Evolutionary conservation across 2,888 invertebrate genomes (phyloP).

Genomic region (Prosapia bicincta): DNA sequence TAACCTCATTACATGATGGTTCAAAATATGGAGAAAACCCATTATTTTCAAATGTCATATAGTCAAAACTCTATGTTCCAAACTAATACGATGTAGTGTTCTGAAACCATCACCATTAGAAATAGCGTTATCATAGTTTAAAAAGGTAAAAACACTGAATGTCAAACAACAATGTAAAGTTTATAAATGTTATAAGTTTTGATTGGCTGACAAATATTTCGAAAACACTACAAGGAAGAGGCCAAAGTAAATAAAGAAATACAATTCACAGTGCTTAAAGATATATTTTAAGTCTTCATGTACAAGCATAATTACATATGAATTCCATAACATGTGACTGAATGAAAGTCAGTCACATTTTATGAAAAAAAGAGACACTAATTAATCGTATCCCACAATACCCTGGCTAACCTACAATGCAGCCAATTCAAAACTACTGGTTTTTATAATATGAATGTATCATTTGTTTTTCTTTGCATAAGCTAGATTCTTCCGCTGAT

Average conservation of each 20-base stretch:
- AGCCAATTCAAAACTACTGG: constrained; percentile 33
- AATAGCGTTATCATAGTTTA: no score
- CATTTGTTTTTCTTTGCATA: constrained; percentile 29
- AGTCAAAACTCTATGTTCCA: no score
- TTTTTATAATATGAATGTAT: constrained; percentile 35
- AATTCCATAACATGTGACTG: constrained; percentile 22
- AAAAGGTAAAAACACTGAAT: no score
- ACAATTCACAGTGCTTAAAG: constrained; percentile 63
- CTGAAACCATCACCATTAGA: no score
- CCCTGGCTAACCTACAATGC: constrained; percentile 35
- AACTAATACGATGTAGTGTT: no score
- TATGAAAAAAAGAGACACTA: background rate
- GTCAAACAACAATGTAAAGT: no score
- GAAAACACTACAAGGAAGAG: background rate
- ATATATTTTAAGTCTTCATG: constrained; percentile 72
- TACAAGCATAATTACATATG: constrained; percentile 57
- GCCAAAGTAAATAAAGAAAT: background rate
- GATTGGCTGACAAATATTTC: background rate
- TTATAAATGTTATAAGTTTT: background rate
- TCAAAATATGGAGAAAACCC: no score
- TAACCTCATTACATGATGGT: no score
- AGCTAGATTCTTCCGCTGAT: constrained; percentile 30
- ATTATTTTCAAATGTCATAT: no score
- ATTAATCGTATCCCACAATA: constrained; percentile 28
- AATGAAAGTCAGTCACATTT: constrained; percentile 3